Evolutionary conservation across 1,140 invertebrate species (phyloP).

Genomic region (Apis laboriosa): DNA sequence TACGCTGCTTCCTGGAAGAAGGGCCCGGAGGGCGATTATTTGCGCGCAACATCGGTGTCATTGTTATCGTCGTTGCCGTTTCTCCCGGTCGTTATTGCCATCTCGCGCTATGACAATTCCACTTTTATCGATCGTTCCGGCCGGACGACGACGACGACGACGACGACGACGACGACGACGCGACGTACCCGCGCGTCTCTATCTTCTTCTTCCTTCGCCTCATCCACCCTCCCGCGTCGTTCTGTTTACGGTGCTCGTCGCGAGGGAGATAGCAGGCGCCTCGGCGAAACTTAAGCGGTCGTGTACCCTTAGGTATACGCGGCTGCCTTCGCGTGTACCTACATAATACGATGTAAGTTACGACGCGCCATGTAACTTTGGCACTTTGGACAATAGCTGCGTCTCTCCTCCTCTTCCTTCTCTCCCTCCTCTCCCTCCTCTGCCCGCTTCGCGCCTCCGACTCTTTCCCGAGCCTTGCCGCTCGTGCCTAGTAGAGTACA

Average conservation of each 20-base stretch:
- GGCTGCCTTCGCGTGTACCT: constrained; percentile 61
- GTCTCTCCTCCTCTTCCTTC: constrained; percentile 53
- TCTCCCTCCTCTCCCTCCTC: not conserved
- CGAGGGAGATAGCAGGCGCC: constrained; percentile 64
- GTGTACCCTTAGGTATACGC: constrained; percentile 65
- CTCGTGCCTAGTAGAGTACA: not conserved
- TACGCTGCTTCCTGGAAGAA: constrained; percentile 10
- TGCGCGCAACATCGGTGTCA: constrained; percentile 34
- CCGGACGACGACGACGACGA: constrained; percentile 42
- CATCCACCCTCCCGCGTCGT: constrained; percentile 48
- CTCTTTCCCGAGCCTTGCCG: not conserved
- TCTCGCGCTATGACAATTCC: constrained; percentile 69
- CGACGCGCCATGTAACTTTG: constrained; percentile 71
- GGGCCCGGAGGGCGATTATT: constrained; percentile 45
- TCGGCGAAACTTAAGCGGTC: constrained; percentile 70
- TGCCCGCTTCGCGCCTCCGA: not conserved
- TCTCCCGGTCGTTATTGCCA: constrained; percentile 57
- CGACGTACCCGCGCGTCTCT: constrained; percentile 40
- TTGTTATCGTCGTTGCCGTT: constrained; percentile 31
- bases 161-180: too few species aligned
- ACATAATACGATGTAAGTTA: constrained; percentile 70
- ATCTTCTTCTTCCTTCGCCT: constrained; percentile 37
- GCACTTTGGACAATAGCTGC: constrained; percentile 71
- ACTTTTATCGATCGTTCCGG: constrained; percentile 68
- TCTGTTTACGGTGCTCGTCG: constrained; percentile 65